Base-by-base conservation (phyloP, 2,797 vertebrate species). In the Eulemur mongoz region DNA sequence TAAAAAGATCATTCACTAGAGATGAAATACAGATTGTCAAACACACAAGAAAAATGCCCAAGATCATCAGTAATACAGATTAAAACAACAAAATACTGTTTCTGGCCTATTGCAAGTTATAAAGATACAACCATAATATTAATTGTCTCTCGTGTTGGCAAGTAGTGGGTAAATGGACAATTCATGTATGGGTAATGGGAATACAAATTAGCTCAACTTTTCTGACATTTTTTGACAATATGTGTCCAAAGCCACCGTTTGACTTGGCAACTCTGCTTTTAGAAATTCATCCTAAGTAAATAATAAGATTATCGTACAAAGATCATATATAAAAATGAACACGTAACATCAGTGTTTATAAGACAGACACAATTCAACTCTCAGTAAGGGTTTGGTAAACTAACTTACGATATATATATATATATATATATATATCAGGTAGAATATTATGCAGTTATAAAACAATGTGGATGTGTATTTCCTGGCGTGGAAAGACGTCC, bases 251-350 rank as follows among this genome's bases (percentile, higher is more conserved):
- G 2, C 18, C 14, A 9, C 14, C 7, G 9, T 92, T 93, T 95
- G 17, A 65, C 50, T 5, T 82, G 73, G n/a, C 35, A 93, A 50
- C 86, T 72, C 7, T 27, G 86, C 23, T 45, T 85, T 72, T 43
- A 86, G 67, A 92, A 93, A 81, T 80, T 88, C n/a, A 89, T 89
- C 45, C 14, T 52, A 80, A 90, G 45, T 81, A 96, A 70, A 80
- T 57, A 72, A 94, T 92, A 13, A 91, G 45, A 48, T 67, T 86
- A 63, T 91, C 61, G 8, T 76, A 50, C 45, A 75, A 93, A 87
- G 63, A 59, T 72, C 25, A 82, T 22, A 2, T 43, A 30, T 89
- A 81, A 61, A 52, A 75, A 94, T 38, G 25, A 61, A 85, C 38
- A 75, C 5, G 32, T 10, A 25, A 9, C 18, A 82, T 61, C 43